Conservation (phyloP, 1,140 invertebrate genomes). For the Ceratitis capitata region DNA sequence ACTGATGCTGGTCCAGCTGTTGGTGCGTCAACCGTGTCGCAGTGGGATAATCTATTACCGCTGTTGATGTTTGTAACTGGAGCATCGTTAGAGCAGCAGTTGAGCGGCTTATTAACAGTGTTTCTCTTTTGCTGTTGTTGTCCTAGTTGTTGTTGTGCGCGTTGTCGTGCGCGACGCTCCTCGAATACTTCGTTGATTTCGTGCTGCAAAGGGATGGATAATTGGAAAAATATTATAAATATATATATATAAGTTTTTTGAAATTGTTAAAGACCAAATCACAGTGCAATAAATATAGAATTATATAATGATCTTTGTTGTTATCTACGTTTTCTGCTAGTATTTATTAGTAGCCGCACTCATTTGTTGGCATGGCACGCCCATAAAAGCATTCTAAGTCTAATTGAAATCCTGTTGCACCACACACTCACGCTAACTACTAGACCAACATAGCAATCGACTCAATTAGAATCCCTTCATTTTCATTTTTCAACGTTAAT, state of each 20-base stretch:
- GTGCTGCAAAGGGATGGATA: conserved; percentile 48
- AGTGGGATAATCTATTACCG: conserved; percentile 42
- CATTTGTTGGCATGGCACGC: neutral
- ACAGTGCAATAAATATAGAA: neutral
- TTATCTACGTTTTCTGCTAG: neutral
- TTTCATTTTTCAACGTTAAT: neutral
- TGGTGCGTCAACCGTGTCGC: conserved; percentile 15
- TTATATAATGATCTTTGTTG: neutral
- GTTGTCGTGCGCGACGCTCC: conserved; percentile 56
- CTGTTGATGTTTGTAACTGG: neutral
- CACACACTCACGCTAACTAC: neutral
- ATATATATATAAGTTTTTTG: neutral
- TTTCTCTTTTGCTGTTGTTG: conserved; percentile 49
- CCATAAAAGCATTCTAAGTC: neutral
- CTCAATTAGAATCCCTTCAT: neutral
- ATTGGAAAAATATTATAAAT: neutral
- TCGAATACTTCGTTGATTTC: conserved; percentile 65
- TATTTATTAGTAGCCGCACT: neutral
- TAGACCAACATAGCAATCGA: neutral
- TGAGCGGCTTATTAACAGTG: conserved; percentile 41
- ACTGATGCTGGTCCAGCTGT: neutral
- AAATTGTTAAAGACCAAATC: neutral
- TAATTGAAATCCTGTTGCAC: neutral
- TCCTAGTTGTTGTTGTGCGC: conserved; percentile 54
- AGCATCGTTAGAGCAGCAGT: conserved; percentile 31